These are phyloP conservation scores for Phrynosoma platyrhinos DNA, from an alignment of 2,113 vertebrate genomes.

Conservation along the genomic window DNA sequence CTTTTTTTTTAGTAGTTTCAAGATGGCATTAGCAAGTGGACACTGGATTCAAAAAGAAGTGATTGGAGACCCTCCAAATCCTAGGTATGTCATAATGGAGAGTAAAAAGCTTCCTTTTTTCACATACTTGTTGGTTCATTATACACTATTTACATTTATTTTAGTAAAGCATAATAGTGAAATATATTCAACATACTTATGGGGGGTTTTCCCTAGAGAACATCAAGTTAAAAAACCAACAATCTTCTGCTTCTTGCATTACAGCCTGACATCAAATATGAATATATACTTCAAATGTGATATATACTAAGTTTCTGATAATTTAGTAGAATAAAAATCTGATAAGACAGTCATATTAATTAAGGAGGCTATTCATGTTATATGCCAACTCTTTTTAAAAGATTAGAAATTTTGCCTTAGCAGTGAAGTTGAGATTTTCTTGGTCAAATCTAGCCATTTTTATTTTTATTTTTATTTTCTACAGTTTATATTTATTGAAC, in stretches of 20 bases:
- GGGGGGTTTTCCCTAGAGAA: not conserved
- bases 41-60: conserved; percentile 76
- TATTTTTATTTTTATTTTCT: not conserved
- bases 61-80: conserved; percentile 71
- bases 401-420: not conserved
- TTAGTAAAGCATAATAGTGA: not conserved
- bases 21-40: conserved; percentile 78
- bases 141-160: not conserved
- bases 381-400: not conserved
- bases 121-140: conserved; percentile 1
- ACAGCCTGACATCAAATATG: not conserved
- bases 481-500: not conserved
- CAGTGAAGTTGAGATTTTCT: not conserved
- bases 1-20: conserved; percentile 25
- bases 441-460: not conserved
- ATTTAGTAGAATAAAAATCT: not conserved
- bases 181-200: not conserved
- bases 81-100: conserved; percentile 58
- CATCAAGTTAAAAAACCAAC: not conserved
- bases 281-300: rapidly evolving
- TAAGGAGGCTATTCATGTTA: not conserved
- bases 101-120: not conserved
- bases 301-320: not conserved
- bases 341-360: not conserved
- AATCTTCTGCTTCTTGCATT: not conserved